phyloP scores from a whole-genome alignment of 2,113 vertebrate genomes.

The Empidonax alnorum region DNA sequence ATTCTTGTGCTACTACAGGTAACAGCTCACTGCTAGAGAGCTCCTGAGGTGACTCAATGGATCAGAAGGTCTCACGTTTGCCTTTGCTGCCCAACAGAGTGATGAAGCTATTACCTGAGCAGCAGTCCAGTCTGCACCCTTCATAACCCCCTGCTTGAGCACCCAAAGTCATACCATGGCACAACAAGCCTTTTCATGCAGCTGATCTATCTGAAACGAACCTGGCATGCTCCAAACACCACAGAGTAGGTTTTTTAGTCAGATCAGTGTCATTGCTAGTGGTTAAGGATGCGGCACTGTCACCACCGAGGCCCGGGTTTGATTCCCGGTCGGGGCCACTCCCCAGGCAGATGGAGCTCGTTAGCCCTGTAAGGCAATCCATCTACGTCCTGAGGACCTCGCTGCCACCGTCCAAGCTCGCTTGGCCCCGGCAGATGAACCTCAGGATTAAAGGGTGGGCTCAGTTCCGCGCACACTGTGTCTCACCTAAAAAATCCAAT shows the following conservation, averaged over 20 bases:
- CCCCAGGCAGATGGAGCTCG: too few species aligned
- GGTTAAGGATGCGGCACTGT: too few species aligned
- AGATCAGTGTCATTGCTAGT: background rate
- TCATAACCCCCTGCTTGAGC: rapidly evolving
- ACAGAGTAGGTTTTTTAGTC: background rate
- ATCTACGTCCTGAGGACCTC: too few species aligned
- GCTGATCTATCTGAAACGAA: background rate
- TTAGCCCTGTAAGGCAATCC: too few species aligned
- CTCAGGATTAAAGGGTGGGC: too few species aligned
- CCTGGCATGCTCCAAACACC: rapidly evolving
- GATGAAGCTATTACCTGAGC: background rate
- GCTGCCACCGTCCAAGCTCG: too few species aligned
- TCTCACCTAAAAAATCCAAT: too few species aligned
- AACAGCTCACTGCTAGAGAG: background rate
- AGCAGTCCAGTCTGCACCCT: background rate
- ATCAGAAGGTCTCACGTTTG: background rate
- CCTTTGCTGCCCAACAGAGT: background rate
- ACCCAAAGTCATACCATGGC: rapidly evolving
- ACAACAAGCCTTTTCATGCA: rapidly evolving
- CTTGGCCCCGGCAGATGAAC: too few species aligned
- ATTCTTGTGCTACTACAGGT: background rate
- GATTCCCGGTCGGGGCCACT: too few species aligned
- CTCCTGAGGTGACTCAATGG: background rate
- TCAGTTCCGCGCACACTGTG: too few species aligned
- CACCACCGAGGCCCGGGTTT: too few species aligned